A percentile compares a stretch with the other conserved stretches of the same genome.
Conservation (phyloP, 2,888 invertebrate genomes). For the Platycheirus albimanus region DNA sequence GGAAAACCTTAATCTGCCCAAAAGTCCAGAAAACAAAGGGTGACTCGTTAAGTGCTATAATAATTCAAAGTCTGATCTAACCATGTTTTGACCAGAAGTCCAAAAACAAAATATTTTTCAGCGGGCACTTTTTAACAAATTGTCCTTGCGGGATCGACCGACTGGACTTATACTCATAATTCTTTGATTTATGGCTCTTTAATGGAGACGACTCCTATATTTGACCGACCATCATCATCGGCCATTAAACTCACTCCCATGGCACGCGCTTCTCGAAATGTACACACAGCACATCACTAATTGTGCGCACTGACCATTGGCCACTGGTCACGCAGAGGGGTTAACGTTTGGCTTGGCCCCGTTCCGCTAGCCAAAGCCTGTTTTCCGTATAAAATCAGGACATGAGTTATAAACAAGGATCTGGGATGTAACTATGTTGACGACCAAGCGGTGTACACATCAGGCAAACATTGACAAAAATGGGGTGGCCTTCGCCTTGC, state of each 20-base stretch:
- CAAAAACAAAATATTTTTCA: conserved; percentile 70
- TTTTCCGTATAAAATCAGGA: conserved; percentile 50
- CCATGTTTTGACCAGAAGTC: conserved; percentile 80
- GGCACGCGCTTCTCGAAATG: conserved; percentile 43
- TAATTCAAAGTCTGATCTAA: conserved; percentile 78
- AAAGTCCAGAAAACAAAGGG: conserved; percentile 61
- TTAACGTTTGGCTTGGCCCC: conserved; percentile 60
- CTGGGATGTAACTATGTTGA: conserved; percentile 72
- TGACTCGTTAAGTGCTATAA: conserved; percentile 75
- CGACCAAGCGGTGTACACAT: conserved; percentile 65
- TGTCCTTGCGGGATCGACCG: conserved; percentile 14
- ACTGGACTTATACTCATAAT: conserved; percentile 61
- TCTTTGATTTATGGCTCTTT: conserved; percentile 71
- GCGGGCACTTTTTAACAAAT: conserved; percentile 61
- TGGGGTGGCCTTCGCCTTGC: conserved; percentile 34
- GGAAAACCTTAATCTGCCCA: conserved; percentile 60
- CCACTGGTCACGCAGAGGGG: conserved; percentile 78
- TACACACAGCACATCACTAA: conserved; percentile 52
- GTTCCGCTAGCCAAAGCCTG: conserved; percentile 55
- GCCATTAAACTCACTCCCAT: conserved; percentile 66
- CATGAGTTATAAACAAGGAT: conserved; percentile 61
- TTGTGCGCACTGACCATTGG: conserved; percentile 79
- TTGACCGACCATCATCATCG: conserved; percentile 38
- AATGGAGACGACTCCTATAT: conserved; percentile 60
- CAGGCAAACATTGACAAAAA: conserved; percentile 54